These are phyloP conservation scores for Conus betulinus DNA, from an alignment of 1,140 invertebrate genomes.

Conservation along the genomic window DNA sequence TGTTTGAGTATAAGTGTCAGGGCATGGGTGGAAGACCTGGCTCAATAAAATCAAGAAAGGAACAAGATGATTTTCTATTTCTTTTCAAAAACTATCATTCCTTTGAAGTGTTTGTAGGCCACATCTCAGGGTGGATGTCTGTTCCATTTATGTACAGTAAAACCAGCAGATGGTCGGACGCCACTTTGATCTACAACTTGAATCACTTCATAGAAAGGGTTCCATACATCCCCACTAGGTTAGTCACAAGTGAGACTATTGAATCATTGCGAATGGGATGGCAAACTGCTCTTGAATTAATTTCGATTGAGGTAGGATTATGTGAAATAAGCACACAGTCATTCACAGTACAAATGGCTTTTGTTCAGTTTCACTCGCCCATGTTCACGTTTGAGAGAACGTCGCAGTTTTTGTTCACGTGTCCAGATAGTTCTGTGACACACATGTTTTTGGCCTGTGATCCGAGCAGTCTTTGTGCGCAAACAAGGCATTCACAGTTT, in stretches of 20 bases:
- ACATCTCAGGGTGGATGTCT: neutral
- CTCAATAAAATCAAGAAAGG: neutral
- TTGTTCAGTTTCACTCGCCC: neutral
- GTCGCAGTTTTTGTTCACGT: neutral
- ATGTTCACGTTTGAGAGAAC: neutral
- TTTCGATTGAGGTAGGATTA: neutral
- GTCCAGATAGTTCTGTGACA: neutral
- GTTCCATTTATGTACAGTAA: neutral
- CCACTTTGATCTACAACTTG: neutral
- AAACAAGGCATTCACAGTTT: neutral
- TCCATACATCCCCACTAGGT: neutral
- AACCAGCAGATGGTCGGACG: neutral
- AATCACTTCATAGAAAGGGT: too few species aligned
- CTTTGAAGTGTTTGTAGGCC: neutral
- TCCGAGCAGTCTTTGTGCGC: neutral
- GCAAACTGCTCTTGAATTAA: too few species aligned
- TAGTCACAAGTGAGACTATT: neutral
- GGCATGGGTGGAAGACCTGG: neutral
- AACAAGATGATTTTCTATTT: neutral
- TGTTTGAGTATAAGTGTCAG: neutral
- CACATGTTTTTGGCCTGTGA: neutral
- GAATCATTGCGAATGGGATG: neutral
- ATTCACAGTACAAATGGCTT: neutral
- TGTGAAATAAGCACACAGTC: neutral
- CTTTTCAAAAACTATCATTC: neutral